Evolutionary conservation across 1,140 invertebrate genomes (phyloP).

Genomic region (Apolygus lucorum): DNA sequence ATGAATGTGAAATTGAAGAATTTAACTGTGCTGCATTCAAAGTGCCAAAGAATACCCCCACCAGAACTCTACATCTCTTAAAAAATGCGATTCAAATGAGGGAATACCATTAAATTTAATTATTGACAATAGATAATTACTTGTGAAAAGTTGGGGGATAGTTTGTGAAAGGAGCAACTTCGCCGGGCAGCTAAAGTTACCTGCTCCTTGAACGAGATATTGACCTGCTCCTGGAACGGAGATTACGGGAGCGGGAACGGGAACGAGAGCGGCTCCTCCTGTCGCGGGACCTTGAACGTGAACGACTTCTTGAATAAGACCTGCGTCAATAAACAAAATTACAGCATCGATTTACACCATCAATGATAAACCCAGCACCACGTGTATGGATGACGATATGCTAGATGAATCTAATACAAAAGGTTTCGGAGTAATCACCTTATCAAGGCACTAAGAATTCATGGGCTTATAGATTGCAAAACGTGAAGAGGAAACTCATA

Average conservation of each 20-base stretch:
- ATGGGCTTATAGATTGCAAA: no score
- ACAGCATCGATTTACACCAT: no score
- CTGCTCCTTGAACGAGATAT: conserved; percentile 21
- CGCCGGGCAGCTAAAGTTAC: conserved; percentile 12
- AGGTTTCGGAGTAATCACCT: no score
- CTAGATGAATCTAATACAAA: no score
- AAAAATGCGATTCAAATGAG: no score
- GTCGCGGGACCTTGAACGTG: conserved; percentile 32
- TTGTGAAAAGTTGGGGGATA: not conserved
- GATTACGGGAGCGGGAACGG: conserved; percentile 29
- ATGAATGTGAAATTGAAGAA: not conserved
- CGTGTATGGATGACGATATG: no score
- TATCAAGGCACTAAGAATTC: no score
- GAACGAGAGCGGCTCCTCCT: conserved; percentile 29
- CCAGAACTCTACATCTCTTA: not conserved
- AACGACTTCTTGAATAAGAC: conserved; percentile 28
- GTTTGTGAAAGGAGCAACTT: not conserved
- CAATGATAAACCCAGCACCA: no score
- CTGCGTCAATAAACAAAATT: conserved; percentile 22
- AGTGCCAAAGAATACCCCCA: not conserved
- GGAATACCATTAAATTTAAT: not conserved
- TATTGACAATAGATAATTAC: not conserved
- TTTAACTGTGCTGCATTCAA: conserved; percentile 13
- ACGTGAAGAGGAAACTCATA: no score
- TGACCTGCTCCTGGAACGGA: conserved; percentile 30